phyloP scores from a whole-genome alignment of 2,797 vertebrate species.

The Dermochelys coriacea region DNA sequence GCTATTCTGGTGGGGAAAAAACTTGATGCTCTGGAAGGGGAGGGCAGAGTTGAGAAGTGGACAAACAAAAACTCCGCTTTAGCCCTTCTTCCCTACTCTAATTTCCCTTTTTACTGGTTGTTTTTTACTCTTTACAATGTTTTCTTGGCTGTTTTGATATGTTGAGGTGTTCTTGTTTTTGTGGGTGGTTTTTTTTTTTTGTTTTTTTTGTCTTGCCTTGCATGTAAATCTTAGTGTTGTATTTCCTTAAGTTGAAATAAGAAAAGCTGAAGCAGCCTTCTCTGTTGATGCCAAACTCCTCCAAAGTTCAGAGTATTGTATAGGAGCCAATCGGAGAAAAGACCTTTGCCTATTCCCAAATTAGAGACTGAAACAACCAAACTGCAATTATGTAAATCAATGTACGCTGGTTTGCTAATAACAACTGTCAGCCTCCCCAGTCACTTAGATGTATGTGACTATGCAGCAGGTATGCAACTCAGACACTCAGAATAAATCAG shows the following conservation, averaged over 20 bases:
- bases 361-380: neutral
- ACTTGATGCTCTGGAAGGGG: neutral
- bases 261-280: slow-evolving; percentile 15
- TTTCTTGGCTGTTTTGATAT: neutral
- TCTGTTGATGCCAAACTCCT: neutral
- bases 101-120: no score
- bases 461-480: neutral
- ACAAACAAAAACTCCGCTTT: neutral
- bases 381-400: neutral
- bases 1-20: neutral
- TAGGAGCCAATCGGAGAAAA: accelerated
- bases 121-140: no score
- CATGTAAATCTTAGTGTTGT: slow-evolving; percentile 23
- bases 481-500: neutral
- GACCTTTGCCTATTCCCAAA: neutral
- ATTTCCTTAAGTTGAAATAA: slow-evolving; percentile 5
- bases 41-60: neutral
- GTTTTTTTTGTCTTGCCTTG: neutral
- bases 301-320: neutral
- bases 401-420: neutral
- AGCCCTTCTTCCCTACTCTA: neutral
- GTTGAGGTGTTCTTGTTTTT: neutral
- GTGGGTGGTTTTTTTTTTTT: neutral
- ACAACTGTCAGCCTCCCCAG: neutral
- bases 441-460: no score